Evolutionary conservation across 2,113 vertebrate genomes (phyloP).

Genomic region (Epinephelus fuscoguttatus): DNA sequence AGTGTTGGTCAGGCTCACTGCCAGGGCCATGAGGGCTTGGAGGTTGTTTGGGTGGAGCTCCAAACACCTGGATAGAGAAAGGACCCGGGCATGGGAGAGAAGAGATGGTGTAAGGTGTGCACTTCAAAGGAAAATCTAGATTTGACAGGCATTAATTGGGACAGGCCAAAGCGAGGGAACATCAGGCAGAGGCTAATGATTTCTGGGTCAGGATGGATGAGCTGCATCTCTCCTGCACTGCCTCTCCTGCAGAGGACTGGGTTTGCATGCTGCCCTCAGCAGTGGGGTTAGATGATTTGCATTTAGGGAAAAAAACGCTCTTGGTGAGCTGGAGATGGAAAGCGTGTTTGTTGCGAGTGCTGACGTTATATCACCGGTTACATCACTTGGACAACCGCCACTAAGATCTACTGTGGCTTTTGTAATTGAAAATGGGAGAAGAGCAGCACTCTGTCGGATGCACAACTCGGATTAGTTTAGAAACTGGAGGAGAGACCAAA

Average conservation of each 20-base stretch:
- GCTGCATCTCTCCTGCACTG: slow-evolving; percentile 26
- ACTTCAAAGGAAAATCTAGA: slow-evolving; percentile 75
- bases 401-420: slow-evolving; percentile 17
- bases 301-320: slow-evolving; percentile 16
- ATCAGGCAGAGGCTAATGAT: slow-evolving; percentile 72
- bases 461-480: slow-evolving; percentile 56
- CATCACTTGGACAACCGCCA: slow-evolving; percentile 27
- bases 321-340: not conserved
- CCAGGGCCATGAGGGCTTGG: slow-evolving; percentile 94
- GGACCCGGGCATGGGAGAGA: slow-evolving; percentile 10
- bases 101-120: slow-evolving; percentile 39
- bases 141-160: slow-evolving; percentile 77
- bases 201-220: slow-evolving; percentile 41
- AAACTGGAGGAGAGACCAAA: slow-evolving; percentile 52
- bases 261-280: slow-evolving; percentile 38
- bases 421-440: slow-evolving; percentile 37
- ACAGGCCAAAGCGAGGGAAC: slow-evolving; percentile 64
- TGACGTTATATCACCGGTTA: slow-evolving; percentile 52
- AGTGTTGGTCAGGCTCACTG: slow-evolving; percentile 97
- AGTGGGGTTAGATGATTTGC: slow-evolving; percentile 36
- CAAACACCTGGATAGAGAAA: slow-evolving; percentile 89
- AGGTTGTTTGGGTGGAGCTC: slow-evolving; percentile 98
- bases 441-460: slow-evolving; percentile 19
- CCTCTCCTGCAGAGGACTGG: slow-evolving; percentile 9
- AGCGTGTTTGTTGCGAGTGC: slow-evolving; percentile 14